Conservation (phyloP, 1,140 invertebrate species). For the Homalodisca vitripennis region DNA sequence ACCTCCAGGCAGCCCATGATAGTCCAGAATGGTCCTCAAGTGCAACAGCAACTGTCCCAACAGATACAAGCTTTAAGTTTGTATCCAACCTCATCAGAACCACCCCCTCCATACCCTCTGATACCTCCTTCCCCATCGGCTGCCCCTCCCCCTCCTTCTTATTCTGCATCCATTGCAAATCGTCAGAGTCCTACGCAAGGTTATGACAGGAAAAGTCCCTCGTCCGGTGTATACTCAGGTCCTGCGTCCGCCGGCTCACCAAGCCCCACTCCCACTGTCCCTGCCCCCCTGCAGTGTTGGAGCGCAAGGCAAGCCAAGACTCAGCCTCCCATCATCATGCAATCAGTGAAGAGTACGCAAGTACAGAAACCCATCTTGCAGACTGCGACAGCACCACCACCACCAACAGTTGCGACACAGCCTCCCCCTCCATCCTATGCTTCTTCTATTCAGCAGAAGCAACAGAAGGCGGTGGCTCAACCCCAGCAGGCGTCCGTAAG, state of each 20-base stretch:
- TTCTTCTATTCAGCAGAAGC: slow-evolving; percentile 74
- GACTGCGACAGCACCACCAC: slow-evolving; percentile 86
- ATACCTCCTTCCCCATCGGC: slow-evolving; percentile 55
- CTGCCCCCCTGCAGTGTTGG: slow-evolving; percentile 72
- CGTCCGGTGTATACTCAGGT: slow-evolving; percentile 77
- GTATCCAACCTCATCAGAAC: slow-evolving; percentile 49
- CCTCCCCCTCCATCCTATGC: slow-evolving; percentile 73
- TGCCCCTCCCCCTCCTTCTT: slow-evolving; percentile 76
- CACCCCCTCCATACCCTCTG: slow-evolving; percentile 74
- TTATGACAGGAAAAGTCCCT: slow-evolving; percentile 68
- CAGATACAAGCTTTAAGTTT: slow-evolving; percentile 84
- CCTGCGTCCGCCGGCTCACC: slow-evolving; percentile 77
- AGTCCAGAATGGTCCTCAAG: slow-evolving; percentile 76
- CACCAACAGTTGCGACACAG: slow-evolving; percentile 56
- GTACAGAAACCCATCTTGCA: slow-evolving; percentile 92
- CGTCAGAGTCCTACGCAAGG: slow-evolving; percentile 82
- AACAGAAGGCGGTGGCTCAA: slow-evolving; percentile 51
- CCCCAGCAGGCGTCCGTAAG: slow-evolving; percentile 52
- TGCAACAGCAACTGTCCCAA: slow-evolving; percentile 80
- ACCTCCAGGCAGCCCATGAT: slow-evolving; percentile 69
- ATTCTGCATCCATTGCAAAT: slow-evolving; percentile 81
- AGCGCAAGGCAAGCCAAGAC: slow-evolving; percentile 78
- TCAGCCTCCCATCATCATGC: slow-evolving; percentile 93
- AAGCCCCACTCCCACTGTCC: slow-evolving; percentile 64
- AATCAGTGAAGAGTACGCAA: slow-evolving; percentile 91